phyloP scores from a whole-genome alignment of 2,888 invertebrate genomes.

The Lomographa bimaculata region DNA sequence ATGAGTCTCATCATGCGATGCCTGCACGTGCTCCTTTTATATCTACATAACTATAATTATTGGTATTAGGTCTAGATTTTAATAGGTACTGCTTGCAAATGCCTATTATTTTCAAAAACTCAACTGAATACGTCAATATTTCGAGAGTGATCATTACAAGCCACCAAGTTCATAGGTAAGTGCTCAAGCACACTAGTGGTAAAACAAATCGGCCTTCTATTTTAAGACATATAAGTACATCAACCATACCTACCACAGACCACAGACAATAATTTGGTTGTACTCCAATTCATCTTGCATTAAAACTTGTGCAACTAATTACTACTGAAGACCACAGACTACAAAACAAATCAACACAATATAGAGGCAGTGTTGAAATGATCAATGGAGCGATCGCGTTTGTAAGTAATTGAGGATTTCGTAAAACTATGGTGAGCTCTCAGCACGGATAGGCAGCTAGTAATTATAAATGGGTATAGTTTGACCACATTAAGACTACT shows the following conservation, averaged over 20 bases:
- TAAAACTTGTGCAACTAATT: constrained; percentile 47
- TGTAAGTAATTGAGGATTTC: constrained; percentile 47
- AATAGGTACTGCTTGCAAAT: too few species aligned
- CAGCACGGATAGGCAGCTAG: constrained; percentile 33
- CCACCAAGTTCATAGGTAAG: too few species aligned
- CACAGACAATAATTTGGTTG: too few species aligned
- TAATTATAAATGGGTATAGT: constrained; percentile 38
- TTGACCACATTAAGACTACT: constrained; percentile 9
- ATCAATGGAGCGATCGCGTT: constrained; percentile 40
- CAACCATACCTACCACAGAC: background rate
- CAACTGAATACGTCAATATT: too few species aligned
- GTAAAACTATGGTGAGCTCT: constrained; percentile 46
- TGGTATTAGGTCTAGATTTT: too few species aligned
- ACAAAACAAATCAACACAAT: constrained; percentile 26
- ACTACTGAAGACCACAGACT: constrained; percentile 33
- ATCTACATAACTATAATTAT: too few species aligned
- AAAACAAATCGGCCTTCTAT: too few species aligned
- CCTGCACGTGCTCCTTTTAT: constrained; percentile 61
- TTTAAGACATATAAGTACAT: too few species aligned
- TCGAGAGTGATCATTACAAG: too few species aligned
- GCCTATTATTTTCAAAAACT: too few species aligned
- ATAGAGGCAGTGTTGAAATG: constrained; percentile 33
- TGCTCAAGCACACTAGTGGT: too few species aligned
- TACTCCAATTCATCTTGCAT: constrained; percentile 27
- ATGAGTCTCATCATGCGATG: constrained; percentile 66